These are phyloP conservation scores for Muscicapa striata DNA, from an alignment of 2,797 vertebrate species.

Conservation along the genomic window DNA sequence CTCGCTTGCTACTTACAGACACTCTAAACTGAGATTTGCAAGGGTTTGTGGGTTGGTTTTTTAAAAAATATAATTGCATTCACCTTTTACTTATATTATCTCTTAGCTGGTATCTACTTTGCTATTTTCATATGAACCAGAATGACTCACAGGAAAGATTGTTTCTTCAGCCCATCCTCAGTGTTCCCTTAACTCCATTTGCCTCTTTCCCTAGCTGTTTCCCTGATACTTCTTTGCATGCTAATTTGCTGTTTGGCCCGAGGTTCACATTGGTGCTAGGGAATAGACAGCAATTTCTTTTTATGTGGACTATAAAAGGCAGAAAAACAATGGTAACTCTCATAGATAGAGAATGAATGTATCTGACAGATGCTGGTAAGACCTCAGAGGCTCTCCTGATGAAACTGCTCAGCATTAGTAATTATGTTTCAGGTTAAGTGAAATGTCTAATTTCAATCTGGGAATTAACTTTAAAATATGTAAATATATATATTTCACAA, in stretches of 20 bases:
- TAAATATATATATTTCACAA: conserved; percentile 41
- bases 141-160: conserved; percentile 33
- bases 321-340: conserved; percentile 15
- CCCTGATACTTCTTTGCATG: conserved; percentile 61
- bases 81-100: conserved; percentile 30
- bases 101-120: conserved; percentile 52
- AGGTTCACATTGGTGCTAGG: conserved; percentile 31
- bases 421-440: conserved; percentile 55
- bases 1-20: neutral
- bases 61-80: neutral
- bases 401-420: conserved; percentile 5
- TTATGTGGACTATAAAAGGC: conserved; percentile 37
- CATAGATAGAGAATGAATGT: conserved; percentile 33
- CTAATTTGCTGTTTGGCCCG: conserved; percentile 50
- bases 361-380: conserved; percentile 45
- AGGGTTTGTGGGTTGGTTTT: neutral
- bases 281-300: conserved; percentile 55
- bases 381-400: conserved; percentile 33
- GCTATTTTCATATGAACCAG: conserved; percentile 58
- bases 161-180: conserved; percentile 48
- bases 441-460: conserved; percentile 38
- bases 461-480: conserved; percentile 34
- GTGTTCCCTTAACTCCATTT: conserved; percentile 29
- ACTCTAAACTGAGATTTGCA: neutral
- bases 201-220: conserved; percentile 14